Evolutionary conservation across 2,888 invertebrate genomes (phyloP).

Genomic region (Zygothrica quintamaculata): DNA sequence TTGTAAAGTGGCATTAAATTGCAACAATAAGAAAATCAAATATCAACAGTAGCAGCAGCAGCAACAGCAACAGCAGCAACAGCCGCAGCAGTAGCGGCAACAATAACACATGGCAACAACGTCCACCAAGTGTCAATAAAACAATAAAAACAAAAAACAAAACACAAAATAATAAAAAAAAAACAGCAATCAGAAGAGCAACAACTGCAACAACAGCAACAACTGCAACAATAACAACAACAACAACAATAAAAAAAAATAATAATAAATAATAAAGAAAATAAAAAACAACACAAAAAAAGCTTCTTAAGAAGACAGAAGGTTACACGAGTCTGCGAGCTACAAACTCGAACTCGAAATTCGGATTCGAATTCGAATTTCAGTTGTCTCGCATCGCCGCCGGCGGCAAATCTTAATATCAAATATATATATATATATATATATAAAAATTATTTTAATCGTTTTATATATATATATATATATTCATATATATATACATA

Average conservation of each 20-base stretch:
- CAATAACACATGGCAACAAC: slow-evolving; percentile 39
- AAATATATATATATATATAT: too few relatives aligned
- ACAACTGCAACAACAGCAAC: slow-evolving; percentile 23
- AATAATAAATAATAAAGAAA: slow-evolving; percentile 5
- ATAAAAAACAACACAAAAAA: slow-evolving; percentile 2
- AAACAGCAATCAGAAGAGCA: too few relatives aligned
- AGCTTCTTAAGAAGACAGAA: slow-evolving; percentile 47
- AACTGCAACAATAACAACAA: slow-evolving; percentile 14
- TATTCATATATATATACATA: too few relatives aligned
- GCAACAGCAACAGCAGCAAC: slow-evolving; percentile 46
- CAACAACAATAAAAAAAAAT: not conserved
- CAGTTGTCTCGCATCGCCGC: slow-evolving; percentile 37
- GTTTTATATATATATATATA: too few relatives aligned
- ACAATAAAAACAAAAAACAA: slow-evolving; percentile 27
- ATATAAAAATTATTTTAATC: slow-evolving; percentile 2
- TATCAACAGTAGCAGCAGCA: slow-evolving; percentile 22
- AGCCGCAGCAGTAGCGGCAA: slow-evolving; percentile 25
- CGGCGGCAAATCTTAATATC: slow-evolving; percentile 46
- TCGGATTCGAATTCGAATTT: slow-evolving; percentile 38
- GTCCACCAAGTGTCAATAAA: slow-evolving; percentile 59
- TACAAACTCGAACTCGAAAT: slow-evolving; percentile 32
- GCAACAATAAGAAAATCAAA: slow-evolving; percentile 58
- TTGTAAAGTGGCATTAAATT: slow-evolving; percentile 68
- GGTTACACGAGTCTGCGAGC: slow-evolving; percentile 35
- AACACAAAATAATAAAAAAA: too few relatives aligned